These are phyloP conservation scores for Trichogramma dendrolimi DNA, from an alignment of 2,888 invertebrate species.

Conservation along the genomic window DNA sequence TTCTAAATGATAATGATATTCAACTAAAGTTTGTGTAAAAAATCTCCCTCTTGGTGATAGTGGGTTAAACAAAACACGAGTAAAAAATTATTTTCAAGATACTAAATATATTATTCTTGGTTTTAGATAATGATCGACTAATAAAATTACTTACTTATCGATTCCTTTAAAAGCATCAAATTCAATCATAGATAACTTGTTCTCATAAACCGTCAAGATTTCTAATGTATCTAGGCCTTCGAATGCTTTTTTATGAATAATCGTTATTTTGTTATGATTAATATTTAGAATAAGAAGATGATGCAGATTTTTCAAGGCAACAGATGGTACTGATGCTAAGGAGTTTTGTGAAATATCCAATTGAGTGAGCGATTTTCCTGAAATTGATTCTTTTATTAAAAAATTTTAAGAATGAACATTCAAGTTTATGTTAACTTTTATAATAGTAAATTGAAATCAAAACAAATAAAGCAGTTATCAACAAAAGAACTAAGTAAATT, in stretches of 20 bases:
- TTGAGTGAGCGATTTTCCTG: constrained; percentile 81
- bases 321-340: constrained; percentile 73
- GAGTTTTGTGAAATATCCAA: constrained; percentile 85
- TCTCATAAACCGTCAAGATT: constrained; percentile 82
- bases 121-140: neutral
- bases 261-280: constrained; percentile 80
- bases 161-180: constrained; percentile 80
- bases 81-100: too few relatives aligned
- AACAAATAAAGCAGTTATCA: too few relatives aligned
- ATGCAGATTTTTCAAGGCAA: constrained; percentile 74
- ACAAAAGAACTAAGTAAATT: too few relatives aligned
- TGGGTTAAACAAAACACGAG: too few relatives aligned
- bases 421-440: too few relatives aligned
- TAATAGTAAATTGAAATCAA: too few relatives aligned
- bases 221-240: constrained; percentile 82
- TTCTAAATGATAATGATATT: too few relatives aligned
- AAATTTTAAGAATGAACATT: too few relatives aligned
- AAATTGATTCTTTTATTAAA: neutral
- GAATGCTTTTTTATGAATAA: constrained; percentile 76
- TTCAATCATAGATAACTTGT: constrained; percentile 74
- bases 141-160: constrained; percentile 67
- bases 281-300: constrained; percentile 81
- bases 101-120: too few relatives aligned
- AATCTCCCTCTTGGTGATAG: too few relatives aligned
- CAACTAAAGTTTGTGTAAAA: too few relatives aligned